Evolutionary conservation across 2,888 invertebrate species (phyloP), one percentile per base, ranked within the genome.

Genomic region (Unio pictorum): DNA sequence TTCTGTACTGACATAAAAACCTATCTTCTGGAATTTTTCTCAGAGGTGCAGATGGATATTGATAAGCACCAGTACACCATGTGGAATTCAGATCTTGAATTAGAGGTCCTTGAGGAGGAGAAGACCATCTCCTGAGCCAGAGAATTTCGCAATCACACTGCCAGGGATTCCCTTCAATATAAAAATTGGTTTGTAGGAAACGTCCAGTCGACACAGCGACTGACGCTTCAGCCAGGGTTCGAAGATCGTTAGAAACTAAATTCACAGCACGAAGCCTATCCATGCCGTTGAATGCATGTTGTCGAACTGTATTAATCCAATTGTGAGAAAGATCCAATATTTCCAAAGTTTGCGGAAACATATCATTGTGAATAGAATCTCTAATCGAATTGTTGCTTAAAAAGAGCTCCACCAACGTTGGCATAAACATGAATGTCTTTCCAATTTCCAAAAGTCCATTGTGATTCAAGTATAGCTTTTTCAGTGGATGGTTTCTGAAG

Each of bases 121-220:
- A 73, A 54, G 74, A 73, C 74, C 73, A 73, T 7, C 67, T 66
- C 56, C 65, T 78, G 61, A 86, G 71, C 85, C 85, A 84, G 0
- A 81, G 74, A 26, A 84, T 63, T 55, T 75, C 72, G 61, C 84
- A 86, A 69, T 86, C 84, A 69, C 85, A 86, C 11, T 75, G 67
- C 1, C 83, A 67, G 0, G 81, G 82, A 64, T 86, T 86, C 45
- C 73, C 79, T 18, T 71, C 56, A 20, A 84, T 71, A 55, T 75
- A 68, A 68, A 86, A 82, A 4, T 74, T 70, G 54, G 77, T 73
- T 61, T 62, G 82, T 18, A 74, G 62, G 58, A 68, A 77, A 1
- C 55, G 71, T 1, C 75, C 72, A 20, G 74, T 75, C 11, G 79
- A 78, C 0, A 79, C 70, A 1, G 65, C 61, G 28, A 81, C 60